phyloP scores from a whole-genome alignment of 2,888 invertebrate species.

The Drosophila anomelani region DNA sequence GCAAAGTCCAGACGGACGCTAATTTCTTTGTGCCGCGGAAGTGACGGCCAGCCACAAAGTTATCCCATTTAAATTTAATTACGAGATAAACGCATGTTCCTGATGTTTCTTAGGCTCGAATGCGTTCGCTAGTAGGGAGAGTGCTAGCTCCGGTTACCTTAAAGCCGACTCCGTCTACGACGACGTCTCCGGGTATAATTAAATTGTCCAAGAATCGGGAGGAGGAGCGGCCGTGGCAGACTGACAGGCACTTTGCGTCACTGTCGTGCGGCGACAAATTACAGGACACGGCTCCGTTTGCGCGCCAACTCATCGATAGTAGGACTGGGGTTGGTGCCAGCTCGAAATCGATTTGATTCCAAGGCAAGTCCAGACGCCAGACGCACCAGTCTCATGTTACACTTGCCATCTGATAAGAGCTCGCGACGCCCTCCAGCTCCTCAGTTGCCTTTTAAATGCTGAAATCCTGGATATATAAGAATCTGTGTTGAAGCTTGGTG shows the following conservation, averaged over 20 bases:
- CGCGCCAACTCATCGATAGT: constrained; percentile 43
- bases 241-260: constrained; percentile 51
- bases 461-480: neutral
- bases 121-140: constrained; percentile 26
- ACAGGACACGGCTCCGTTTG: constrained; percentile 62
- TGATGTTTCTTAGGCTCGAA: constrained; percentile 43
- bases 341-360: constrained; percentile 73
- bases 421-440: constrained; percentile 5
- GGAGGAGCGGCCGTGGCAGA: constrained; percentile 27
- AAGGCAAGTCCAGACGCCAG: constrained; percentile 58
- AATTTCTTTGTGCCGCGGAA: constrained; percentile 48
- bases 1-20: constrained; percentile 31
- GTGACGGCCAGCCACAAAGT: constrained; percentile 50
- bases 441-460: constrained; percentile 1
- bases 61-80: constrained; percentile 77
- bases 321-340: constrained; percentile 34
- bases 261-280: constrained; percentile 65
- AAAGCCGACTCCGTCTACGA: constrained; percentile 26
- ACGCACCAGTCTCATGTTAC: constrained; percentile 66
- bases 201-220: constrained; percentile 43
- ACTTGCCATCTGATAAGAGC: constrained; percentile 74
- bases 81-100: constrained; percentile 67
- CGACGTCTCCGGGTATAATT: constrained; percentile 42
- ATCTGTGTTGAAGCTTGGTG: neutral
- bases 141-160: constrained; percentile 39